A percentile compares a stretch with the other conserved stretches of the same genome.
These are phyloP conservation scores for Aplocera efformata DNA, from an alignment of 2,888 invertebrate species.

Conservation along the genomic window DNA sequence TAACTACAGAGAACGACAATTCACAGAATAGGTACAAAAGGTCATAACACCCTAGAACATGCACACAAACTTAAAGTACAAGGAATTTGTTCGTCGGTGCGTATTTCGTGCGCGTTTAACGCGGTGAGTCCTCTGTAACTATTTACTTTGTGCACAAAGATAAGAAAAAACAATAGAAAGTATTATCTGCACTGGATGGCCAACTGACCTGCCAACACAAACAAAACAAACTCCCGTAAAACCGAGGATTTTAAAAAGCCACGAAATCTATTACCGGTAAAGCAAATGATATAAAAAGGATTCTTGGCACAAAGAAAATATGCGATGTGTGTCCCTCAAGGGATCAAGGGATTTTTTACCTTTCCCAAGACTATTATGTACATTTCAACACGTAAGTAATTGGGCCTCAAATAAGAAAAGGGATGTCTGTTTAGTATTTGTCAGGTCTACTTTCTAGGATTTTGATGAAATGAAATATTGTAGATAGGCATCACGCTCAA, in stretches of 20 bases:
- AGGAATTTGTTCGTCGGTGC: no score
- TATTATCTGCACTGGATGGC: background rate
- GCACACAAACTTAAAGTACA: no score
- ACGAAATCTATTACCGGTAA: slow-evolving; percentile 26
- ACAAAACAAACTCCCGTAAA: background rate
- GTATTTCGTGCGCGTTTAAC: no score
- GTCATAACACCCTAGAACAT: no score
- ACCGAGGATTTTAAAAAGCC: slow-evolving; percentile 7
- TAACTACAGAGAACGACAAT: no score
- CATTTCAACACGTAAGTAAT: slow-evolving; percentile 45
- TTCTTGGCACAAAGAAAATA: slow-evolving; percentile 47
- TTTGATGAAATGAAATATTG: slow-evolving; percentile 2
- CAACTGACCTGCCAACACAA: slow-evolving; percentile 1
- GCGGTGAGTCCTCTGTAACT: no score
- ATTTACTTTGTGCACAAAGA: no score
- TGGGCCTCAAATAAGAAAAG: slow-evolving; percentile 38
- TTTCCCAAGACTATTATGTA: slow-evolving; percentile 36
- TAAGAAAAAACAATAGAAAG: no score
- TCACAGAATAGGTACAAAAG: no score
- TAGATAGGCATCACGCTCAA: background rate
- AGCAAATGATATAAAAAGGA: slow-evolving; percentile 41
- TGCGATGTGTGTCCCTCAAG: slow-evolving; percentile 39
- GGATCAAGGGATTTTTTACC: slow-evolving; percentile 43
- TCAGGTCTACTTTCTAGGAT: slow-evolving; percentile 20
- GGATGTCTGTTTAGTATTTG: slow-evolving; percentile 32